Percentiles rank a stretch among this genome's conserved stretches.
phyloP scores from a whole-genome alignment of 2,888 invertebrate genomes.

The Drosophila infuscata region DNA sequence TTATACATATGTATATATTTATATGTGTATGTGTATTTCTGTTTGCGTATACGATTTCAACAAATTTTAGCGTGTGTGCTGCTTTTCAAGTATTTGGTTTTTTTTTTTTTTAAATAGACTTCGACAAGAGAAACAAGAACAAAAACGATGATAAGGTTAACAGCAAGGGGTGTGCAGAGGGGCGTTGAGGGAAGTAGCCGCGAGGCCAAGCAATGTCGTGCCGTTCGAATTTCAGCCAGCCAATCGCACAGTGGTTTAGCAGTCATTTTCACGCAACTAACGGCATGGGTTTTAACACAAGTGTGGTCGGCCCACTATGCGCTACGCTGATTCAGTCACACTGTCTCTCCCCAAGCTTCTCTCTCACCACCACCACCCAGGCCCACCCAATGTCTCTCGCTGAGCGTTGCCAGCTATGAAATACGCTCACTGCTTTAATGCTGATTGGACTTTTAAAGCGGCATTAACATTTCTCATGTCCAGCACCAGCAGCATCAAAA shows the following conservation, averaged over 20 bases:
- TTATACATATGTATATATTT: neutral
- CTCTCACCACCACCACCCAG: constrained; percentile 8
- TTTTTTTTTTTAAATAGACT: constrained; percentile 71
- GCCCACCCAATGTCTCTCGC: constrained; percentile 22
- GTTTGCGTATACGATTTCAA: constrained; percentile 53
- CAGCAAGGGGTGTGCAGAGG: neutral
- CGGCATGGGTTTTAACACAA: neutral
- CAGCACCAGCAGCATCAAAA: constrained; percentile 65
- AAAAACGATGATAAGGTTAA: constrained; percentile 54
- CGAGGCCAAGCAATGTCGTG: constrained; percentile 69
- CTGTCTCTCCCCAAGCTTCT: constrained; percentile 19
- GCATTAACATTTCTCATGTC: constrained; percentile 59
- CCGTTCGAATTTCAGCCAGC: constrained; percentile 64
- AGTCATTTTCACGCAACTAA: neutral
- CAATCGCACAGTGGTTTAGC: constrained; percentile 51
- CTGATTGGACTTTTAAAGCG: constrained; percentile 72
- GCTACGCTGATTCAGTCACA: constrained; percentile 13
- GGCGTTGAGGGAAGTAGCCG: constrained; percentile 18
- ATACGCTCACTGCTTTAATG: constrained; percentile 61
- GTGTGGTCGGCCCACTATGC: constrained; percentile 45
- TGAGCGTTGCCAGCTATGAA: constrained; percentile 61
- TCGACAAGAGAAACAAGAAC: constrained; percentile 50
- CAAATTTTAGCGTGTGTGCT: constrained; percentile 67
- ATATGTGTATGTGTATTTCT: constrained; percentile 22
- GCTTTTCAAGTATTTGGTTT: constrained; percentile 51